These are phyloP conservation scores for Delichon dasypus DNA, from an alignment of 2,797 vertebrate genomes.

Conservation along the genomic window DNA sequence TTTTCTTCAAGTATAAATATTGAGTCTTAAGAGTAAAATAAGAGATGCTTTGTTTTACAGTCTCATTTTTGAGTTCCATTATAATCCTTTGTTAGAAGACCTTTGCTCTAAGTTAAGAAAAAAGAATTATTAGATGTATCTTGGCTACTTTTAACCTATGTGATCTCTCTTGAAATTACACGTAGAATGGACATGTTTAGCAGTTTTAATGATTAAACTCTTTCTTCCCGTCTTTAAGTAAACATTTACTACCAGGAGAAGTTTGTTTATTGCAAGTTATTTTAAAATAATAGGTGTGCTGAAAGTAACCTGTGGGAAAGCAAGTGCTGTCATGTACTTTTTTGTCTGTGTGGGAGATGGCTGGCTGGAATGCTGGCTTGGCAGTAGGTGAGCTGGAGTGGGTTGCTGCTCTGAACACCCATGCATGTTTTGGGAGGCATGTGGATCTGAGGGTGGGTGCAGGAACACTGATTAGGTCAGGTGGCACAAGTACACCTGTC, in stretches of 20 bases:
- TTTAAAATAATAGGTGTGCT: neutral
- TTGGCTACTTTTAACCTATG: constrained; percentile 41
- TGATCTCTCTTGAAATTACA: constrained; percentile 28
- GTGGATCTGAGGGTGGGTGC: neutral
- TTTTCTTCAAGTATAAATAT: neutral
- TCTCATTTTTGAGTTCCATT: neutral
- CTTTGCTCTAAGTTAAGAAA: neutral
- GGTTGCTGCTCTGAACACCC: neutral
- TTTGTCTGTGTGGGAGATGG: neutral
- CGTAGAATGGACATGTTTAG: neutral
- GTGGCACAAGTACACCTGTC: neutral
- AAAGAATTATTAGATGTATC: neutral
- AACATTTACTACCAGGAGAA: neutral
- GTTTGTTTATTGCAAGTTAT: neutral
- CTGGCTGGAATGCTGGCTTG: neutral
- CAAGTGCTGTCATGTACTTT: neutral
- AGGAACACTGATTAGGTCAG: neutral
- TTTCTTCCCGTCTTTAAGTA: neutral
- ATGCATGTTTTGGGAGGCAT: neutral
- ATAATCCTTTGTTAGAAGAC: neutral
- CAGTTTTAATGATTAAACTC: constrained; percentile 2
- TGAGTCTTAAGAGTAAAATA: neutral
- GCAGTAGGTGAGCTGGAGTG: neutral
- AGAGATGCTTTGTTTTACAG: neutral
- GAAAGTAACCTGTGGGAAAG: neutral